Conservation (phyloP, 2,797 vertebrate genomes). For the Pristis pectinata region DNA sequence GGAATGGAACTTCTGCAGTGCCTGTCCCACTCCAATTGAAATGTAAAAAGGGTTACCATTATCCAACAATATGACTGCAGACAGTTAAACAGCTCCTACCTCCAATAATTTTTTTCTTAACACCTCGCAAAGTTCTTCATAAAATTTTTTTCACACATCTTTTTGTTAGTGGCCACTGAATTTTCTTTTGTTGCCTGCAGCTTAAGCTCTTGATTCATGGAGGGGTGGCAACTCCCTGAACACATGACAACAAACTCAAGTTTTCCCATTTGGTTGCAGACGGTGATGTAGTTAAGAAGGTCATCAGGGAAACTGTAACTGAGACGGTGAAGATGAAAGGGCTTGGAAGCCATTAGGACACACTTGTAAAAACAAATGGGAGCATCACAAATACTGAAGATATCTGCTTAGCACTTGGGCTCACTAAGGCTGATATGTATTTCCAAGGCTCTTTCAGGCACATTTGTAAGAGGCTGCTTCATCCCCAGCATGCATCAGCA, state of each 20-base stretch:
- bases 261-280: not conserved
- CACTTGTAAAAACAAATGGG: not conserved
- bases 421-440: not conserved
- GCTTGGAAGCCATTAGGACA: not conserved
- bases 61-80: not conserved
- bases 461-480: not conserved
- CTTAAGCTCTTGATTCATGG: not conserved
- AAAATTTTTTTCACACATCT: not conserved
- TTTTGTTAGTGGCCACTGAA: not conserved
- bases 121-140: not conserved
- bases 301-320: not conserved
- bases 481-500: not conserved
- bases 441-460: not conserved
- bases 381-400: not conserved
- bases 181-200: not conserved
- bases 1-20: too few species aligned
- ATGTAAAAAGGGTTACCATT: not conserved
- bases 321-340: not conserved
- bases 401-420: not conserved
- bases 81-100: not conserved
- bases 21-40: not conserved
- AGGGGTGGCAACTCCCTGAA: not conserved
- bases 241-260: not conserved
- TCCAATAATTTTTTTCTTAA: not conserved
- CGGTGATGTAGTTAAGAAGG: not conserved